These are phyloP conservation scores for Morpho deidamia DNA, from an alignment of 2,888 invertebrate genomes.

Conservation along the genomic window DNA sequence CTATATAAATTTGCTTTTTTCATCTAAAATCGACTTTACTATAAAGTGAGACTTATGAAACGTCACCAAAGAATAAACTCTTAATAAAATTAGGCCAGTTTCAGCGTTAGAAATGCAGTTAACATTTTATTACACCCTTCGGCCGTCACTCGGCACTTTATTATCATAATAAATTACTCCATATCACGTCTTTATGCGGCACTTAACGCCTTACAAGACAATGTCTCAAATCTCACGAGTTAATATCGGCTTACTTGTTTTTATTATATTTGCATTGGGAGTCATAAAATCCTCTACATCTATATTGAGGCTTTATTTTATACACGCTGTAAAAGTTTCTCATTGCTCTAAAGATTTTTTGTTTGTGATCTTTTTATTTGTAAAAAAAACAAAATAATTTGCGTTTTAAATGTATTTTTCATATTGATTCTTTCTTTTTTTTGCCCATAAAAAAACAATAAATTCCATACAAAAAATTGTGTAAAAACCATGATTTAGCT, in stretches of 20 bases:
- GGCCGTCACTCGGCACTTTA: slow-evolving; percentile 21
- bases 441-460: too few species aligned
- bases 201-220: slow-evolving; percentile 26
- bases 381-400: too few species aligned
- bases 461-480: too few species aligned
- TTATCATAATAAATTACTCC: slow-evolving; percentile 26
- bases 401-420: too few species aligned
- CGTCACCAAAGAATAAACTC: slow-evolving; percentile 17
- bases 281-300: not conserved
- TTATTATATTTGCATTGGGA: slow-evolving; percentile 8
- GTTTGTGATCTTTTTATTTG: too few species aligned
- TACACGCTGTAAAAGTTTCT: not conserved
- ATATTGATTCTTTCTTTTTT: too few species aligned
- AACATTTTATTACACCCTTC: slow-evolving; percentile 26
- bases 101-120: slow-evolving; percentile 22
- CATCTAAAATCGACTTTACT: too few species aligned
- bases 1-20: too few species aligned
- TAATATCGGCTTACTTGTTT: slow-evolving; percentile 9
- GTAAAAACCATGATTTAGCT: too few species aligned
- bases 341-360: too few species aligned
- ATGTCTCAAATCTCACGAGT: slow-evolving; percentile 10
- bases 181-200: slow-evolving; percentile 24
- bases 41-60: not conserved
- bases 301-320: not conserved
- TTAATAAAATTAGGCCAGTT: slow-evolving; percentile 24